A percentile compares a stretch with the other conserved stretches of the same genome.
Conservation (phyloP, 2,797 vertebrate genomes). For the Helarctos malayanus region DNA sequence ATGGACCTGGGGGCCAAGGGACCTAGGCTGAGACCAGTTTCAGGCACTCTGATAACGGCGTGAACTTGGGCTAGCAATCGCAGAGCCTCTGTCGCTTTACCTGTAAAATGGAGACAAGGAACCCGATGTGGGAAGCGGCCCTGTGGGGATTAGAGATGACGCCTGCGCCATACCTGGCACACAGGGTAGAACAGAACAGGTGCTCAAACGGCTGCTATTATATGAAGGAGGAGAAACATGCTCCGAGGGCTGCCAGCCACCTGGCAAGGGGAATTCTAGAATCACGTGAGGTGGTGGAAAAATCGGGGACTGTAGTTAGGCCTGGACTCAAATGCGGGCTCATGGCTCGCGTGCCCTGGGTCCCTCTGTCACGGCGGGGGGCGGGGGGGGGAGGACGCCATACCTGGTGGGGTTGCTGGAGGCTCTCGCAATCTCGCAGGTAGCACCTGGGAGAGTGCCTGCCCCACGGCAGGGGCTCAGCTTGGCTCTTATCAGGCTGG, state of each 20-base stretch:
- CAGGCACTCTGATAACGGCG: neutral
- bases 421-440: accelerated
- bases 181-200: accelerated
- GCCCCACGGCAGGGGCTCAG: neutral
- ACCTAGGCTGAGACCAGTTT: neutral
- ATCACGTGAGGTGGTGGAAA: neutral
- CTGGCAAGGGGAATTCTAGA: neutral
- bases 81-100: neutral
- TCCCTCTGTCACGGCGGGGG: neutral
- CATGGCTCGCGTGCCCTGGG: neutral
- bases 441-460: neutral
- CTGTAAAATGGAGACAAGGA: neutral
- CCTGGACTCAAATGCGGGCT: neutral
- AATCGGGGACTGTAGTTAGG: neutral
- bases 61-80: neutral
- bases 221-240: neutral
- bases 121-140: neutral
- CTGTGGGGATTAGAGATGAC: neutral
- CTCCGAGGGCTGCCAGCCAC: neutral
- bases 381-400: neutral
- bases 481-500: neutral
- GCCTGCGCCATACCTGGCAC: accelerated
- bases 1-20: neutral
- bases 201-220: neutral
- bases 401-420: neutral